A percentile compares a stretch with the other conserved stretches of the same genome.
These are phyloP conservation scores for Zelleria hepariella DNA, from an alignment of 2,888 invertebrate species.

Conservation along the genomic window DNA sequence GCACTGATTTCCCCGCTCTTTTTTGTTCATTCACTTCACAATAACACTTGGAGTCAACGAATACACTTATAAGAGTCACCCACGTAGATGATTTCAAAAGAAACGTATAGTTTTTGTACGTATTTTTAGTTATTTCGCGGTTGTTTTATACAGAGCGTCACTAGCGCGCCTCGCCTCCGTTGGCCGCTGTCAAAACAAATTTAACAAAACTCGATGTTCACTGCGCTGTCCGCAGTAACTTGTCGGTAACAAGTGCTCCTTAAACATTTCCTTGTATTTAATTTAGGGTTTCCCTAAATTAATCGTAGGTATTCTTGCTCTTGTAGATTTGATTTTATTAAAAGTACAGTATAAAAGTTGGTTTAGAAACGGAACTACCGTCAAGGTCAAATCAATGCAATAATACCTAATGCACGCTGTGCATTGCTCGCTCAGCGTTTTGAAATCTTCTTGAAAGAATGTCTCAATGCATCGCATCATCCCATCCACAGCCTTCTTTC, in stretches of 20 bases:
- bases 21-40: conserved; percentile 40
- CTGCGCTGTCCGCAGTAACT: background rate
- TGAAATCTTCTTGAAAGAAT: too few relatives aligned
- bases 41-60: conserved; percentile 22
- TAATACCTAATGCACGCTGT: too few relatives aligned
- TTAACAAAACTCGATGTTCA: background rate
- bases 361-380: too few relatives aligned
- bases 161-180: background rate
- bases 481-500: too few relatives aligned
- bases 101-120: conserved; percentile 20
- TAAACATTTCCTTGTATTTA: too few relatives aligned
- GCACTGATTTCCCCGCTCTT: conserved; percentile 60
- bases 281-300: too few relatives aligned
- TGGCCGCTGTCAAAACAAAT: background rate
- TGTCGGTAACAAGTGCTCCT: background rate
- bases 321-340: too few relatives aligned
- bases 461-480: too few relatives aligned
- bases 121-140: background rate
- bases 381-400: too few relatives aligned
- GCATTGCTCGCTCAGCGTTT: too few relatives aligned
- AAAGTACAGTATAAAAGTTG: too few relatives aligned
- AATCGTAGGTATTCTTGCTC: background rate
- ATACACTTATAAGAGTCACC: conserved; percentile 29
- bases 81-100: conserved; percentile 24
- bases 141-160: background rate